Percentiles rank a stretch among this genome's conserved stretches.
Evolutionary conservation across 2,888 invertebrate species (phyloP).

Genomic region (Apamea epomidion): DNA sequence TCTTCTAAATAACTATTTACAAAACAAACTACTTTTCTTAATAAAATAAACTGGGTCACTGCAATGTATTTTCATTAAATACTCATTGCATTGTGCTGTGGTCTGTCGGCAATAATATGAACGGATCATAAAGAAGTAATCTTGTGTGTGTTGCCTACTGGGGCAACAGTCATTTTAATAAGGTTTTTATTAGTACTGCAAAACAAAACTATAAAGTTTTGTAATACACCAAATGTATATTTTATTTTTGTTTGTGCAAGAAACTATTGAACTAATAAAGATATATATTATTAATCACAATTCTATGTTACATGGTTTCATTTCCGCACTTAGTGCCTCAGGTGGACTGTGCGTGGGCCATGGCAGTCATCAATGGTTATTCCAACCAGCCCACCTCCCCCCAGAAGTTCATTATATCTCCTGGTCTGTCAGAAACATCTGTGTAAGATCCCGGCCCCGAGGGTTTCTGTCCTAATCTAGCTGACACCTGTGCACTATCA

Average conservation of each 20-base stretch:
- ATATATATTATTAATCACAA: neutral
- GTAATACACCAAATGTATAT: neutral
- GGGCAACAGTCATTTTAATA: neutral
- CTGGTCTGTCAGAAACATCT: too few relatives aligned
- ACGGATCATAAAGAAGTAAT: slow-evolving; percentile 17
- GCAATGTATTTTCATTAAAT: slow-evolving; percentile 56
- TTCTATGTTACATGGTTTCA: too few relatives aligned
- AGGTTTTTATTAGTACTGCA: neutral
- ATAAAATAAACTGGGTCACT: slow-evolving; percentile 56
- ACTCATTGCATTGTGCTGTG: slow-evolving; percentile 38
- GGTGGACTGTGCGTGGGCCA: too few relatives aligned
- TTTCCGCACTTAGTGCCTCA: too few relatives aligned
- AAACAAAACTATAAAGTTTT: neutral
- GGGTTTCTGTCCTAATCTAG: too few relatives aligned
- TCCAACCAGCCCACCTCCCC: too few relatives aligned
- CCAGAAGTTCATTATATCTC: too few relatives aligned
- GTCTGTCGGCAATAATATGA: slow-evolving; percentile 16
- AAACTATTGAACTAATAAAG: neutral
- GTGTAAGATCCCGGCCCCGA: too few relatives aligned
- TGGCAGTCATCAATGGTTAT: too few relatives aligned
- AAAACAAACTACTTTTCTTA: slow-evolving; percentile 37
- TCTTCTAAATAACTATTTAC: slow-evolving; percentile 15
- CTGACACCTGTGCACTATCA: too few relatives aligned
- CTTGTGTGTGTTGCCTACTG: neutral
- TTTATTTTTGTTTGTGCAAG: neutral